phyloP scores from a whole-genome alignment of 1,140 invertebrate genomes.

The Ceratitis capitata region DNA sequence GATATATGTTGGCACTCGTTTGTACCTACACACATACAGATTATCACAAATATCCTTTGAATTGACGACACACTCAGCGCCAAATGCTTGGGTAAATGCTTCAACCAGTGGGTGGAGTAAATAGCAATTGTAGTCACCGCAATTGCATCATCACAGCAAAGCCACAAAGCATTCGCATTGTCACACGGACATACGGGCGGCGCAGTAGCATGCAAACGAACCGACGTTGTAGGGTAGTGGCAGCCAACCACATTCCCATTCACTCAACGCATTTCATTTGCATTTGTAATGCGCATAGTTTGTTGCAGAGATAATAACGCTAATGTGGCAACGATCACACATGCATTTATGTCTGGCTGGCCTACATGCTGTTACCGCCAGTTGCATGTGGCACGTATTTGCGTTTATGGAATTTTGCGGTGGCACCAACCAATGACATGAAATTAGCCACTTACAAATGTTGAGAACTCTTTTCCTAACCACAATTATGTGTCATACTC shows the following conservation, averaged over 20 bases:
- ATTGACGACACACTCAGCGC: background rate
- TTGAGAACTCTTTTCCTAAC: slow-evolving; percentile 11
- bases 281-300: slow-evolving; percentile 30
- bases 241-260: background rate
- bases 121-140: background rate
- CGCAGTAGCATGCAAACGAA: background rate
- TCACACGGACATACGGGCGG: no score
- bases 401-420: slow-evolving; percentile 23
- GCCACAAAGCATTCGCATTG: background rate
- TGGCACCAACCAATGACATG: background rate
- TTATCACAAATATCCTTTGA: background rate
- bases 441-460: slow-evolving; percentile 26
- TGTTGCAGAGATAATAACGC: slow-evolving; percentile 11
- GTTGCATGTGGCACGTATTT: background rate
- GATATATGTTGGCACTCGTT: no score
- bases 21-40: background rate
- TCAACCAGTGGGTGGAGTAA: background rate
- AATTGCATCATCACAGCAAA: background rate
- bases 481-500: background rate
- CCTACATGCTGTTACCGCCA: background rate
- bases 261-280: slow-evolving; percentile 29
- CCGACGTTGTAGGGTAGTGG: background rate
- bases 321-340: background rate
- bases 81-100: background rate
- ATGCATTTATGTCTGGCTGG: background rate